These are phyloP conservation scores for Epinephelus lanceolatus DNA, from an alignment of 2,113 vertebrate genomes.

Conservation along the genomic window DNA sequence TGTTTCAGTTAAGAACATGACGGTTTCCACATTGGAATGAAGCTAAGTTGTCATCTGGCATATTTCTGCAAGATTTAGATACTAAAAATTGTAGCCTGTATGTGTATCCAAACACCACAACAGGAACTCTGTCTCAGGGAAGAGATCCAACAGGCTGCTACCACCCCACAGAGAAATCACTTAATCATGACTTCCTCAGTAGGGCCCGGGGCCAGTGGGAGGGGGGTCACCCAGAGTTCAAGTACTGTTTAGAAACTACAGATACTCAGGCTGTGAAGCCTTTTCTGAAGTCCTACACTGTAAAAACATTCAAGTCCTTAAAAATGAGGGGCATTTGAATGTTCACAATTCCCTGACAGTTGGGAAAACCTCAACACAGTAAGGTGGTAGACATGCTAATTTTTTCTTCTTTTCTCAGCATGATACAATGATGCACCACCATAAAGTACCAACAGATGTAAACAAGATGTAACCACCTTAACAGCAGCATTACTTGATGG, in stretches of 20 bases:
- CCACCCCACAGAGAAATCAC: constrained; percentile 22
- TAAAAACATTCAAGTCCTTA: background rate
- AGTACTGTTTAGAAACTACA: constrained; percentile 31
- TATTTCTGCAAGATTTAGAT: background rate
- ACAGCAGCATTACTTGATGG: too few relatives aligned
- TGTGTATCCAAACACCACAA: background rate
- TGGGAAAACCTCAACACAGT: too few relatives aligned
- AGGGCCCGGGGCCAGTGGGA: background rate
- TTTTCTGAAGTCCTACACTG: background rate
- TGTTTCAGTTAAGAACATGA: background rate
- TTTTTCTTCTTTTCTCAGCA: too few relatives aligned
- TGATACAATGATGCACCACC: too few relatives aligned
- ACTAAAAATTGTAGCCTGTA: background rate
- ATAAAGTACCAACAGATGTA: too few relatives aligned
- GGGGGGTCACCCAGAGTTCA: constrained; percentile 50
- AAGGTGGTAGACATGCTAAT: too few relatives aligned
- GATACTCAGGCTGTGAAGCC: background rate
- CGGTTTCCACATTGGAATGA: background rate
- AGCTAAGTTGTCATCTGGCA: background rate
- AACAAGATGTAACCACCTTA: too few relatives aligned
- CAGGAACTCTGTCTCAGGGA: background rate
- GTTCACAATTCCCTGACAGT: too few relatives aligned
- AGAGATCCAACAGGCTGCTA: constrained; percentile 19
- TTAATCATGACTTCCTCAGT: constrained; percentile 16
- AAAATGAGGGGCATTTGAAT: too few relatives aligned